Conservation (phyloP, 1,140 invertebrate species). For the Sipha flava region DNA sequence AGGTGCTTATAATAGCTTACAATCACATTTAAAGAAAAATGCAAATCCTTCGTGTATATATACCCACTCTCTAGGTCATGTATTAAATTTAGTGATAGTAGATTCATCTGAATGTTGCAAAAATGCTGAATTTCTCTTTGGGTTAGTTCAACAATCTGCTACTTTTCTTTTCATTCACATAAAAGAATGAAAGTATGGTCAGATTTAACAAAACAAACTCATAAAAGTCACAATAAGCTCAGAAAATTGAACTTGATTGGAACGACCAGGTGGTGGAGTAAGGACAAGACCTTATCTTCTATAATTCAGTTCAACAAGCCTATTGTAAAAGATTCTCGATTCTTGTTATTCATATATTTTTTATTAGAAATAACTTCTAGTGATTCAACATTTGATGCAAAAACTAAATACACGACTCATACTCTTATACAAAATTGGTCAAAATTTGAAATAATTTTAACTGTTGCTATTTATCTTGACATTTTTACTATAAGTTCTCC, state of each 20-base stretch:
- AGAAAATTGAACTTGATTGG: too few species aligned
- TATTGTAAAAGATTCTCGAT: background rate
- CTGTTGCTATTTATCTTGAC: background rate
- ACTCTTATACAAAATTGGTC: background rate
- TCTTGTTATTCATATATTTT: background rate
- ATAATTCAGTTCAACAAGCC: too few species aligned
- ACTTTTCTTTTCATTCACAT: background rate
- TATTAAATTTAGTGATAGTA: background rate
- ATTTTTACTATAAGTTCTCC: background rate
- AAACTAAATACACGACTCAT: too few species aligned
- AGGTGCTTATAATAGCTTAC: background rate
- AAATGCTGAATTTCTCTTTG: background rate
- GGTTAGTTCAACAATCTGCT: background rate
- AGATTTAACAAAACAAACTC: too few species aligned
- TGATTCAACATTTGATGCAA: background rate
- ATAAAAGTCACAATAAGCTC: too few species aligned
- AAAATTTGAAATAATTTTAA: background rate
- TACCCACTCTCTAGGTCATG: background rate
- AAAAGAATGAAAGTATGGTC: too few species aligned
- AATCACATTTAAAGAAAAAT: background rate
- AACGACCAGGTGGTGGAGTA: too few species aligned
- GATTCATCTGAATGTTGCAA: background rate
- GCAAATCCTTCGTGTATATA: background rate
- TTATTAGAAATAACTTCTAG: background rate
- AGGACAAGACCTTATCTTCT: too few species aligned